Conservation (phyloP, 2,888 invertebrate species). For the Trisateles emortualis region DNA sequence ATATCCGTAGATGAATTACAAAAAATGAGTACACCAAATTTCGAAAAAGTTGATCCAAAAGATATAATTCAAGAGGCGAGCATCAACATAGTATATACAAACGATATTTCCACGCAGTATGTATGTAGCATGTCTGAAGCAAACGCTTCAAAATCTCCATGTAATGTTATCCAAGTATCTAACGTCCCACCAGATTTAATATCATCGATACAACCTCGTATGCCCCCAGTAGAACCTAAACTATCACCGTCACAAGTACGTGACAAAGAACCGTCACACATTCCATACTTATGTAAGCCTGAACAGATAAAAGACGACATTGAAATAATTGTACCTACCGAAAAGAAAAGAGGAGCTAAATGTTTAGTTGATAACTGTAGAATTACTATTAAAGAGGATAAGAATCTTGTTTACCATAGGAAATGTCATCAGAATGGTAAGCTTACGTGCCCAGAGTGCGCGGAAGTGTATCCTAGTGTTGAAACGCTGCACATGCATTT, state of each 20-base stretch:
- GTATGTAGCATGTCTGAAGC: slow-evolving; percentile 66
- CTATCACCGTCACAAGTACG: slow-evolving; percentile 49
- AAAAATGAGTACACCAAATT: slow-evolving; percentile 81
- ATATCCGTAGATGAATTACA: slow-evolving; percentile 81
- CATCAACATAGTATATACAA: slow-evolving; percentile 80
- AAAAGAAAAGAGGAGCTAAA: slow-evolving; percentile 58
- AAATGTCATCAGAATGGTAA: slow-evolving; percentile 87
- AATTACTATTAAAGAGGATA: slow-evolving; percentile 84
- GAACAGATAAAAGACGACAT: slow-evolving; percentile 51
- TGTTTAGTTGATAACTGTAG: slow-evolving; percentile 87
- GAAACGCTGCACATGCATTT: slow-evolving; percentile 92
- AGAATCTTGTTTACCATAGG: slow-evolving; percentile 89
- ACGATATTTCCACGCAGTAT: slow-evolving; percentile 74
- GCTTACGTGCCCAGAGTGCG: slow-evolving; percentile 90
- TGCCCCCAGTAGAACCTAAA: slow-evolving; percentile 44
- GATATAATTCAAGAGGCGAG: slow-evolving; percentile 83
- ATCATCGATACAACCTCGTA: slow-evolving; percentile 71
- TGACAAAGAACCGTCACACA: slow-evolving; percentile 43
- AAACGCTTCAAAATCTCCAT: slow-evolving; percentile 52
- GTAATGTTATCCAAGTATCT: slow-evolving; percentile 71
- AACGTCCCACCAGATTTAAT: slow-evolving; percentile 79
- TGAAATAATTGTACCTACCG: slow-evolving; percentile 34
- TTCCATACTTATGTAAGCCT: slow-evolving; percentile 51
- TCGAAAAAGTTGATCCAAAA: slow-evolving; percentile 80
- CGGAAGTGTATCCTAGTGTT: slow-evolving; percentile 85